Evolutionary conservation across 2,888 invertebrate genomes (phyloP), one percentile per base, ranked within the genome.

Genomic region (Macrophya alboannulata): DNA sequence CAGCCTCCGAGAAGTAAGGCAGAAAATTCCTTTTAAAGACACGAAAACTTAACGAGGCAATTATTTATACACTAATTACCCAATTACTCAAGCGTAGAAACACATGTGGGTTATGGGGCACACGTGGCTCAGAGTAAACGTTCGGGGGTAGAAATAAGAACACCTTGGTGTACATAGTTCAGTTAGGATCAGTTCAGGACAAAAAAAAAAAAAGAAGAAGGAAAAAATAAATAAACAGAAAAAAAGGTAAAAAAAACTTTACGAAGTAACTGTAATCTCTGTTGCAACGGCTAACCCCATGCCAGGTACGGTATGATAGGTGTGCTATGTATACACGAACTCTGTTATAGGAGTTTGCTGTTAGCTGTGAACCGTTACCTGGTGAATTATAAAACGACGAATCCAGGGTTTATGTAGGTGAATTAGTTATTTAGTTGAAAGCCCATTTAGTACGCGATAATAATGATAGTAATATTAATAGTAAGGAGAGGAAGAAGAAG

Each of bases 221-320:
- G 31, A 31, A 31, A 31, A 31, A 31, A 31, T 31, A 31, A 31
- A 31, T 31, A 31, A 31, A 31, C 1, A 31, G 31, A 17, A 31
- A 68, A 37, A 12, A 5, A 65, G 21, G 12, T 1, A 68, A 68
- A 6, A 10, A 77, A 77, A 77, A 77, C 37, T 77, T 51, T 77
- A 51, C 77, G 55, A 55, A 77, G 31, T 77, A 77, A 77, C 77
- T 77, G 77, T 77, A 77, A 77, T 77, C 77, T 55, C 31, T 55
- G 55, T 77, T 77, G 77, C 51, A 77, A 31, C 40, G 43, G 77
- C 31, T 25, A 37, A 68, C 68, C 68, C 68, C 37, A 68, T 68
- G 25, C 68, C 68, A 68, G 68, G 37, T 68, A 68, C 68, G 68
- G 68, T 37, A 68, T 37, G 68, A 68, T 68, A 68, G 15, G 37